These are phyloP conservation scores for Branchinecta lindahli DNA, from an alignment of 1,140 invertebrate species.

Conservation along the genomic window DNA sequence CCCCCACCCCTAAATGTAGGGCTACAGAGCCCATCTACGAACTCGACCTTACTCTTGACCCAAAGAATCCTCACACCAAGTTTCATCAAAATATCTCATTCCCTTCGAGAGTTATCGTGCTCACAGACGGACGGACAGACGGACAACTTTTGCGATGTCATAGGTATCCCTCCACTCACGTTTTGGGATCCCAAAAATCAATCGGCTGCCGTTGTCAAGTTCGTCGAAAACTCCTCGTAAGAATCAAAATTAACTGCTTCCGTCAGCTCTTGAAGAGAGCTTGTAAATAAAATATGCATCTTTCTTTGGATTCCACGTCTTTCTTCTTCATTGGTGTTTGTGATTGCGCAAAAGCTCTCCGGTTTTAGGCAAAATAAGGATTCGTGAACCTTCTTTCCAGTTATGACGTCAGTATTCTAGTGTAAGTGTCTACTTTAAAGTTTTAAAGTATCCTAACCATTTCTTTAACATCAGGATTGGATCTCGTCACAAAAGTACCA, in stretches of 20 bases:
- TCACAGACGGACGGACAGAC: too few species aligned
- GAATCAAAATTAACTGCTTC: constrained; percentile 9
- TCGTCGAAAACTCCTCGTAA: constrained; percentile 1
- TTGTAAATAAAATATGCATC: constrained; percentile 2
- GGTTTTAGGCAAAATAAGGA: constrained; percentile 4
- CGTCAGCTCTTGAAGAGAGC: constrained; percentile 7
- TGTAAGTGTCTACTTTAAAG: background rate
- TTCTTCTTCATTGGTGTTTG: constrained; percentile 1
- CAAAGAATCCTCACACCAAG: too few species aligned
- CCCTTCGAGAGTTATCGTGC: too few species aligned
- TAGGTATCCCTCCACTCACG: too few species aligned
- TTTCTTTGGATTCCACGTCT: background rate
- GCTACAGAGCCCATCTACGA: too few species aligned
- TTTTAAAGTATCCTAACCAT: background rate
- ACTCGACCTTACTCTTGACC: too few species aligned
- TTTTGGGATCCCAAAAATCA: constrained; percentile 8
- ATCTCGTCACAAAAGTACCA: background rate
- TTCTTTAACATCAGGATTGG: constrained; percentile 1
- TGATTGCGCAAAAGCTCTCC: background rate
- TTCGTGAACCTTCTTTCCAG: background rate
- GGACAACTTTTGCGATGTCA: too few species aligned
- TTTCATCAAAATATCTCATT: too few species aligned
- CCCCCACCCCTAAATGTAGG: too few species aligned
- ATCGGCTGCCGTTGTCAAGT: constrained; percentile 4
- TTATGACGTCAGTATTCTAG: background rate